Conservation (phyloP, 2,888 invertebrate genomes). For the Esperia sulphurella region DNA sequence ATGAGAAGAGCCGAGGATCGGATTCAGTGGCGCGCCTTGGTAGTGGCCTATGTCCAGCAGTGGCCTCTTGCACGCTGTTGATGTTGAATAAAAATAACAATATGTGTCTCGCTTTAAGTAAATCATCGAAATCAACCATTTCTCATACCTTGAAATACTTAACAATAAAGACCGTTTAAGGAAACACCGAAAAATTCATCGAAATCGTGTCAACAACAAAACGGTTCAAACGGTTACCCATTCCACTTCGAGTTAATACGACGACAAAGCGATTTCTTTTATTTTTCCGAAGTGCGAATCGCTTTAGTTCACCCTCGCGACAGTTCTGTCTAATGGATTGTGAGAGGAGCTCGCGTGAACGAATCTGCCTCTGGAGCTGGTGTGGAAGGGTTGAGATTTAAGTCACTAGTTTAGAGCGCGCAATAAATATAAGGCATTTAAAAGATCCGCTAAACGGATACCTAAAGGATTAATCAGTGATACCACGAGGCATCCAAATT, state of each 20-base stretch:
- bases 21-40: too few species aligned
- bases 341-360: constrained; percentile 13
- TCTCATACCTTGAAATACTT: too few species aligned
- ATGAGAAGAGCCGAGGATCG: too few species aligned
- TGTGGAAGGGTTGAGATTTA: background rate
- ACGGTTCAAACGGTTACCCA: background rate
- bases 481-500: too few species aligned
- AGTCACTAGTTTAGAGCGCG: background rate
- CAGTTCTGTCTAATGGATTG: constrained; percentile 17
- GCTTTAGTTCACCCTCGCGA: constrained; percentile 13
- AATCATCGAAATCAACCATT: too few species aligned
- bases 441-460: too few species aligned
- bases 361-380: background rate
- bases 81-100: too few species aligned
- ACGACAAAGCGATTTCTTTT: constrained; percentile 5
- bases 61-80: too few species aligned
- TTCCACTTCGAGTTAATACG: constrained; percentile 1
- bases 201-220: constrained; percentile 8
- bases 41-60: too few species aligned
- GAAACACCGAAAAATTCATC: background rate
- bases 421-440: too few species aligned
- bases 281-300: constrained; percentile 12
- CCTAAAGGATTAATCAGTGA: too few species aligned
- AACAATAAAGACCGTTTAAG: background rate
- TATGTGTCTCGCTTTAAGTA: too few species aligned